These are phyloP conservation scores for Troglohyphantes excavatus DNA, from an alignment of 2,888 invertebrate species.

Conservation along the genomic window DNA sequence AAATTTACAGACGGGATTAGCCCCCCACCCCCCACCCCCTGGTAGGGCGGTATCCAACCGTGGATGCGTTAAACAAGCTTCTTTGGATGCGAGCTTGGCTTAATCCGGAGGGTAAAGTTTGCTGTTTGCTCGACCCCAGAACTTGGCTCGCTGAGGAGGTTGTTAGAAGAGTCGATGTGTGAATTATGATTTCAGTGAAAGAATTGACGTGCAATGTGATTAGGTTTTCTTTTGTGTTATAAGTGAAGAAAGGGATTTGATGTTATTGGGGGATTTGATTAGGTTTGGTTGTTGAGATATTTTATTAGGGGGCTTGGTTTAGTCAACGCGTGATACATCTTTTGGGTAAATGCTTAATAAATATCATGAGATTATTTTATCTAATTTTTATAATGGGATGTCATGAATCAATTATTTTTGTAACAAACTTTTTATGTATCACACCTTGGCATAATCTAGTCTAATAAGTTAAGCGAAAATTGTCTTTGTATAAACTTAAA, in stretches of 20 bases:
- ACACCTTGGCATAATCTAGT: too few relatives aligned
- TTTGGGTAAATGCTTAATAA: too few relatives aligned
- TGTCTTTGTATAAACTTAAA: too few relatives aligned
- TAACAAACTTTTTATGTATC: too few relatives aligned
- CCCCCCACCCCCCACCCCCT: constrained; percentile 3
- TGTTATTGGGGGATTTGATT: background rate
- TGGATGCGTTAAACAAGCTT: constrained; percentile 68
- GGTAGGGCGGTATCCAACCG: constrained; percentile 53
- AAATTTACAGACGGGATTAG: constrained; percentile 72
- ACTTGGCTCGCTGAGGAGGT: background rate
- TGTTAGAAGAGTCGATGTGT: background rate
- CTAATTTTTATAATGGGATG: too few relatives aligned
- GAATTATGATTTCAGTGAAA: background rate
- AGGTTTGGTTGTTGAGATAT: too few relatives aligned
- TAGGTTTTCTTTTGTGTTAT: background rate
- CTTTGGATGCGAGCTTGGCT: background rate
- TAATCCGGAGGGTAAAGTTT: constrained; percentile 49
- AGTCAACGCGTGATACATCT: too few relatives aligned
- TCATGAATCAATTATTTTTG: too few relatives aligned
- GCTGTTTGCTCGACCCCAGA: constrained; percentile 40
- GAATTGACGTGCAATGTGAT: background rate
- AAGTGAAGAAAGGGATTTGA: background rate
- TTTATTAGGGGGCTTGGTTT: too few relatives aligned
- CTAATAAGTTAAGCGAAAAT: too few relatives aligned
- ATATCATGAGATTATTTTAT: too few relatives aligned